phyloP scores from a whole-genome alignment of 2,113 vertebrate species.

The Psilopsiagon aymara region DNA sequence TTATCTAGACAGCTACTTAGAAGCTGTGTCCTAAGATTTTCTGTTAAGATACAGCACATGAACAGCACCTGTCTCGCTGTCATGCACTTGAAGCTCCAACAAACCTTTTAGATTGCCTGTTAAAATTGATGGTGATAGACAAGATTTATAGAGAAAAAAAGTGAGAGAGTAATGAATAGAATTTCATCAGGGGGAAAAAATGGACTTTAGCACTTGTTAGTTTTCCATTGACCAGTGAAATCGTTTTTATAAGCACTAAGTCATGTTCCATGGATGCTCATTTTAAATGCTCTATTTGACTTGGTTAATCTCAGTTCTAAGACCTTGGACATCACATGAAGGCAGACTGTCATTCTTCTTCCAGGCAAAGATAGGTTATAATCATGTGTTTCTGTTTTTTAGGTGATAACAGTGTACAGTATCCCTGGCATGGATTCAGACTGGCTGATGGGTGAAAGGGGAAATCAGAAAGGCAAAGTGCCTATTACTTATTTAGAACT shows the following conservation, averaged over 20 bases:
- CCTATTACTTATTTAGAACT: slow-evolving; percentile 99
- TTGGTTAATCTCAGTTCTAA: background rate
- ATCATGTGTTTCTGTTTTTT: slow-evolving; percentile 53
- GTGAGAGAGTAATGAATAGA: background rate
- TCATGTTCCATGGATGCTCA: background rate
- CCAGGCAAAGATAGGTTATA: background rate
- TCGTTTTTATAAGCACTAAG: background rate
- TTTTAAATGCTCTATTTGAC: background rate
- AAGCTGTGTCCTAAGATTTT: background rate
- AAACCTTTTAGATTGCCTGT: background rate
- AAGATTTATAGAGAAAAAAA: background rate
- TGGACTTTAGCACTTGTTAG: background rate
- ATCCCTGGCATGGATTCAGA: slow-evolving; percentile 95
- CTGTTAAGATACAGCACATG: background rate
- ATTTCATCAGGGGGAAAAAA: background rate
- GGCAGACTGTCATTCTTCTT: background rate
- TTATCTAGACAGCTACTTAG: background rate
- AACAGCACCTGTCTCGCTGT: background rate
- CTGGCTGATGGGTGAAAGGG: slow-evolving; percentile 98
- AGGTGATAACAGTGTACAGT: slow-evolving; percentile 96
- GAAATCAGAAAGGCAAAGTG: slow-evolving; percentile 96
- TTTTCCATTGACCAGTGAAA: background rate
- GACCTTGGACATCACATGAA: background rate
- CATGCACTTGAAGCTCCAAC: background rate
- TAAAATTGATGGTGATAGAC: background rate